Evolutionary conservation across 2,888 invertebrate genomes (phyloP).

Genomic region (Pelosia muscerda): DNA sequence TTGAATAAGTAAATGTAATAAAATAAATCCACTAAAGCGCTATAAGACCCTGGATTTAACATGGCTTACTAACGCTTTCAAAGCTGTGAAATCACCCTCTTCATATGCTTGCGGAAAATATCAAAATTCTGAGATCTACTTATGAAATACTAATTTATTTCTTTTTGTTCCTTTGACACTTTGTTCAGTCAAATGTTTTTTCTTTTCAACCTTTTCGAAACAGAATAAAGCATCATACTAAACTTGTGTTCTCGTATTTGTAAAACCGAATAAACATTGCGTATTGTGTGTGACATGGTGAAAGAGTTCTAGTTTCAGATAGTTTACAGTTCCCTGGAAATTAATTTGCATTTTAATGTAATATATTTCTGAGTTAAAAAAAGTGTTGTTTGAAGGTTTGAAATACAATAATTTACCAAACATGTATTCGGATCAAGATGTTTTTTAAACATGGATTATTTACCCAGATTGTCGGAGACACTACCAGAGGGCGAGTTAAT

Average conservation of each 20-base stretch:
- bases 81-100: constrained; percentile 64
- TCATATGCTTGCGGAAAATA: constrained; percentile 57
- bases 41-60: constrained; percentile 71
- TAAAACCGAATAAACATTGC: not conserved
- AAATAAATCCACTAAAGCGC: constrained; percentile 78
- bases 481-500: too few relatives aligned
- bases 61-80: constrained; percentile 73
- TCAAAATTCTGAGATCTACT: constrained; percentile 43
- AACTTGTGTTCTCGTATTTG: not conserved
- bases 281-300: not conserved
- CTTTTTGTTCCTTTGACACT: constrained; percentile 36
- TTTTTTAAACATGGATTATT: too few relatives aligned
- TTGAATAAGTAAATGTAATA: constrained; percentile 79
- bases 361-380: too few relatives aligned
- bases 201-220: not conserved
- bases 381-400: not conserved
- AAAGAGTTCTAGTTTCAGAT: too few relatives aligned
- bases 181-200: constrained; percentile 16
- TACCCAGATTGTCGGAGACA: too few relatives aligned
- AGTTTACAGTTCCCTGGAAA: too few relatives aligned
- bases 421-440: too few relatives aligned
- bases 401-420: too few relatives aligned
- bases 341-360: too few relatives aligned
- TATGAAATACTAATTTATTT: constrained; percentile 41
- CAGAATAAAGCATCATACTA: not conserved